Evolutionary conservation across 2,797 vertebrate species (phyloP).

Genomic region (Alcedo atthis): DNA sequence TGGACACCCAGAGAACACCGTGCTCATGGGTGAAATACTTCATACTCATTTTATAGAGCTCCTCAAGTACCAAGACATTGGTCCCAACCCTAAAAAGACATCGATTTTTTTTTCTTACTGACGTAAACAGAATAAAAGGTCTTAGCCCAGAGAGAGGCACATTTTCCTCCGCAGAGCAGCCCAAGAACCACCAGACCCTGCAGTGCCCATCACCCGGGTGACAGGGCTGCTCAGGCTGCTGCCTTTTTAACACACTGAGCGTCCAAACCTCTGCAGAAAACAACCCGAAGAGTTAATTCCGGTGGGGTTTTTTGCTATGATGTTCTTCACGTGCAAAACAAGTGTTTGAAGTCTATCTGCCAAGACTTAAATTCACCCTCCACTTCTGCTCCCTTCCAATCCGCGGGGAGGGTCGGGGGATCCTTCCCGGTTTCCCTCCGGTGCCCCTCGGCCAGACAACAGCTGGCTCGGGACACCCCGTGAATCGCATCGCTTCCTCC

Average conservation of each 20-base stretch:
- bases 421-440: rapidly evolving
- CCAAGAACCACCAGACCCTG: rapidly evolving
- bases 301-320: background rate
- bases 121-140: background rate
- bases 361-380: background rate
- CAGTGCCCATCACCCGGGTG: background rate
- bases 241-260: background rate
- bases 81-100: background rate
- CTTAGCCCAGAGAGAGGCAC: background rate
- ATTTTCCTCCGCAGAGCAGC: background rate
- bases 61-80: background rate
- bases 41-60: rapidly evolving
- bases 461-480: rapidly evolving
- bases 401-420: background rate
- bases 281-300: background rate
- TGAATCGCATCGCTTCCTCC: too few species aligned
- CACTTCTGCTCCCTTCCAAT: rapidly evolving
- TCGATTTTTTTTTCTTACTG: background rate
- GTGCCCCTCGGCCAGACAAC: background rate
- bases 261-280: rapidly evolving
- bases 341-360: background rate
- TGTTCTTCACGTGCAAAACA: background rate
- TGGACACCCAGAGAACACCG: rapidly evolving
- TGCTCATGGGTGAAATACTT: background rate
- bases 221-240: rapidly evolving